These are phyloP conservation scores for Cetoscarus ocellatus DNA, from an alignment of 2,797 vertebrate genomes.

Conservation along the genomic window DNA sequence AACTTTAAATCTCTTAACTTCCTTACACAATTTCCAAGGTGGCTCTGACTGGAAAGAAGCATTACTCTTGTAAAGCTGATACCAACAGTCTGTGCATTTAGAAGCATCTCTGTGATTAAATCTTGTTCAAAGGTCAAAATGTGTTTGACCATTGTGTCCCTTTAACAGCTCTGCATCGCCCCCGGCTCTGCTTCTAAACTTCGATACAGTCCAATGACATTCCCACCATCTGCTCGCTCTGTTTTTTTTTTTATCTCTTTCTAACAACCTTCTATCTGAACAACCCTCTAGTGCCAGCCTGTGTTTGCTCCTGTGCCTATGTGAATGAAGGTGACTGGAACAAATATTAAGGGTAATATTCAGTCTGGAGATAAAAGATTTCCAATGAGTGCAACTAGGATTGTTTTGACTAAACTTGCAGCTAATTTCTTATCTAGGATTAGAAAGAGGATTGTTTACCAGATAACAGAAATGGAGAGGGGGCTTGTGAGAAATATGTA, in stretches of 20 bases:
- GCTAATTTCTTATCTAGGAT: constrained; percentile 24
- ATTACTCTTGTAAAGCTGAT: neutral
- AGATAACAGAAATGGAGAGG: constrained; percentile 21
- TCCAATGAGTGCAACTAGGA: neutral
- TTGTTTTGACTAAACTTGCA: neutral
- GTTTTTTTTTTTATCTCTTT: constrained; percentile 14
- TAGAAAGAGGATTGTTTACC: constrained; percentile 27
- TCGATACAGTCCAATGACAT: constrained; percentile 42
- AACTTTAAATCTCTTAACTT: constrained; percentile 50
- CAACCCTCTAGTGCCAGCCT: constrained; percentile 6
- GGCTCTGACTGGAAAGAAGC: constrained; percentile 10
- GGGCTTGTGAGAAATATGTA: constrained; percentile 47
- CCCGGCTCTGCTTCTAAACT: constrained; percentile 39
- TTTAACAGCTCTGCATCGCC: constrained; percentile 38
- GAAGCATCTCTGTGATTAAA: constrained; percentile 39
- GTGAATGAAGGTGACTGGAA: constrained; percentile 21
- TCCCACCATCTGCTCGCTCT: constrained; percentile 57
- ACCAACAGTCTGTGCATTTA: constrained; percentile 1
- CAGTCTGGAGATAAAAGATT: constrained; percentile 9
- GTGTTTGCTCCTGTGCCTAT: constrained; percentile 16
- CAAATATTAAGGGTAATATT: constrained; percentile 31
- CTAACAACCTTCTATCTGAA: constrained; percentile 15
- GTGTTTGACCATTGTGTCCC: constrained; percentile 40
- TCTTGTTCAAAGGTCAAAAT: constrained; percentile 57
- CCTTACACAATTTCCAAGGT: constrained; percentile 10